Conservation (phyloP, 2,113 vertebrate genomes). For the Diadophis punctatus region DNA sequence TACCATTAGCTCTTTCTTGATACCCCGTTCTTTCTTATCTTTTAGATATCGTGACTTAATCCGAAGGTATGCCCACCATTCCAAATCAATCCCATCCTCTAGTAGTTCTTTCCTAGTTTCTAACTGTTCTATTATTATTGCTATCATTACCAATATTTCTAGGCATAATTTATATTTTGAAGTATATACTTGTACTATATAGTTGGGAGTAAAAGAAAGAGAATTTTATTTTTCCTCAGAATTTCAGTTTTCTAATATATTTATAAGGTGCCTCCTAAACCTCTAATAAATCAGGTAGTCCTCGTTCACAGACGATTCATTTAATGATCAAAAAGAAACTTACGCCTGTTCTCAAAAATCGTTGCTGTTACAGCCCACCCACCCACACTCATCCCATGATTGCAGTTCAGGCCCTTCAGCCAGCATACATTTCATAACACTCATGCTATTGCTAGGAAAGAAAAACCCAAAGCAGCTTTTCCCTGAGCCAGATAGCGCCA, state of each 20-base stretch:
- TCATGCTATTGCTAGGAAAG: background rate
- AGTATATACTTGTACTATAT: background rate
- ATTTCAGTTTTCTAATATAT: background rate
- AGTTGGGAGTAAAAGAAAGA: background rate
- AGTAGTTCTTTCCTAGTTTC: background rate
- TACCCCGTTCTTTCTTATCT: too few relatives aligned
- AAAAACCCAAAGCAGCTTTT: background rate
- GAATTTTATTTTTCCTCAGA: background rate
- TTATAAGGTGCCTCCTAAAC: background rate
- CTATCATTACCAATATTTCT: background rate
- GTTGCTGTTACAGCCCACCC: background rate
- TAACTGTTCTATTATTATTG: background rate
- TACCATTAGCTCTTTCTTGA: too few relatives aligned
- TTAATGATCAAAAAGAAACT: background rate
- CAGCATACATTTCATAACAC: background rate
- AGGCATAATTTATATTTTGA: background rate
- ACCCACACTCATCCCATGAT: background rate
- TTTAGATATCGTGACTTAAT: too few relatives aligned
- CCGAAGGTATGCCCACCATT: too few relatives aligned
- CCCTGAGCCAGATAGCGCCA: background rate
- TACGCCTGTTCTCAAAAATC: background rate
- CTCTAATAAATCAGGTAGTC: background rate
- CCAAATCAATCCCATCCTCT: too few relatives aligned
- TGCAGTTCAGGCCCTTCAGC: background rate
- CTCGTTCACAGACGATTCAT: background rate